Conservation (phyloP, 2,113 vertebrate genomes). For the Myiagra hebetior region DNA sequence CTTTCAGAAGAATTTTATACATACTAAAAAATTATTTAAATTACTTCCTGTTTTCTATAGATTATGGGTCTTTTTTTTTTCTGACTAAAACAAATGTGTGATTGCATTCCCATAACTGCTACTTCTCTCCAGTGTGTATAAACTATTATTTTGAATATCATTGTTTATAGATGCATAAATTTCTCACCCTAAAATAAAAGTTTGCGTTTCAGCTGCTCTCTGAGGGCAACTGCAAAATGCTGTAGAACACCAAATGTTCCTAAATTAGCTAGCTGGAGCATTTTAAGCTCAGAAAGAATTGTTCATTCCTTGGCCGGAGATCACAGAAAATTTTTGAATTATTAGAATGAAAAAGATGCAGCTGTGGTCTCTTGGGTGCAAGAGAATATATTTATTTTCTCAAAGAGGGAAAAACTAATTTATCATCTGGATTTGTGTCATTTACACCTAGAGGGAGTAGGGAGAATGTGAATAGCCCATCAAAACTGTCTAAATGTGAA, state of each 20-base stretch:
- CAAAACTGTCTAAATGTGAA: not conserved
- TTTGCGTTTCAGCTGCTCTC: not conserved
- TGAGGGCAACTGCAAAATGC: not conserved
- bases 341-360: not conserved
- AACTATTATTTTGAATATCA: not conserved
- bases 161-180: not conserved
- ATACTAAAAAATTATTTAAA: not conserved
- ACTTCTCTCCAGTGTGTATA: not conserved
- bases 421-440: not conserved
- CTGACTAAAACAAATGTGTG: not conserved
- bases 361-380: not conserved
- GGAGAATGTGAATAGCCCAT: not conserved
- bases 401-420: not conserved
- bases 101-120: not conserved
- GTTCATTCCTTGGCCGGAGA: not conserved
- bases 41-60: not conserved
- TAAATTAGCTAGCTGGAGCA: not conserved
- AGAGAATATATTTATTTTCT: not conserved
- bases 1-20: not conserved
- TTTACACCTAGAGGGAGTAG: not conserved
- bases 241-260: not conserved
- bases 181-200: not conserved
- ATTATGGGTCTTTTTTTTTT: not conserved
- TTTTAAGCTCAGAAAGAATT: not conserved
- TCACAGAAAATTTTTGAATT: not conserved